Evolutionary conservation across 2,113 vertebrate genomes (phyloP), one percentile per base, ranked within the genome.

Genomic region (Aegotheles bennettii): DNA sequence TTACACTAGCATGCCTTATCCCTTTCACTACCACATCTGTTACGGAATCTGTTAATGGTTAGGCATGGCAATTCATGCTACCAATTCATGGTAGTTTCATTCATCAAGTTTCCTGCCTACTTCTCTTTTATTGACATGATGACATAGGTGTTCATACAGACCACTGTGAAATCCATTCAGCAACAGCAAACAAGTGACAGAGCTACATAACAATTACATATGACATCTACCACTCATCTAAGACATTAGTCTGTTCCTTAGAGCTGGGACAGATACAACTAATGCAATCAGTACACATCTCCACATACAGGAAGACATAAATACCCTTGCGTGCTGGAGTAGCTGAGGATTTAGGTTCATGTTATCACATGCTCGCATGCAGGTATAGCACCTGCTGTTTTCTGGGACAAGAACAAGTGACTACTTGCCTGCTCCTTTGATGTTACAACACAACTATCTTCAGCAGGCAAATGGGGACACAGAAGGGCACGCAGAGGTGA

Each of bases 301-400:
- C 38, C 19, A 43, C 3, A 35, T 6, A 83, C 10, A 26, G 33
- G 6, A 63, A 47, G 40, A 50, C 33, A 76, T 11, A 73, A 80
- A 69, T 24, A 54, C 7, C 23, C 54, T 67, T 65, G 61, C 26
- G 45, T 56, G 65, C 67, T 79, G 38, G 10, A 78, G 28, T 1
- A 90, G 33, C 13, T 53, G 29, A 83, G 70, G 45, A 57, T 54
- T 79, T 38, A 28, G 7, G 47, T 81, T 87, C 78, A 15, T 74
- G 81, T 79, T 91, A 95, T 91, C 94, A 42, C 84, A 89, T 2
- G 87, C 56, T 19, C 54, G 67, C 59, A 53, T 6, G 7, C n/a
- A 93, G 75, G 78, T 93, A 77, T 6, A 86, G 68, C 95, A 94
- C 85, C 90, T 94, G 95, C 88, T 90, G 64, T 70, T 89, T 42